Evolutionary conservation across 2,888 invertebrate genomes (phyloP), one percentile per base, ranked within the genome.

Genomic region (Athrips mouffetella): DNA sequence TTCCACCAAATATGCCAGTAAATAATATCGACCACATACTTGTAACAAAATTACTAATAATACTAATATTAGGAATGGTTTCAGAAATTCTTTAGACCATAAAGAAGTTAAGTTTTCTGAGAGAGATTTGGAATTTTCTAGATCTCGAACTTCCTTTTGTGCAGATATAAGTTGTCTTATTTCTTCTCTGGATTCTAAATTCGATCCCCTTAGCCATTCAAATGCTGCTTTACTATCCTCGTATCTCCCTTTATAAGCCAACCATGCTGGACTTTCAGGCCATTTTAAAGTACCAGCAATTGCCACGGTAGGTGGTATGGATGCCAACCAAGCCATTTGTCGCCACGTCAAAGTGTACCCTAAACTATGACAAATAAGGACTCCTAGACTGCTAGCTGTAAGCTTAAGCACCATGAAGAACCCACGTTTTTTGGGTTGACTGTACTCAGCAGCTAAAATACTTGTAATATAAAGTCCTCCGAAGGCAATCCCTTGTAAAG

Each of bases 191-290:
- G 59, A 45, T 18, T 59, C 53, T 6, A 31, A n/a, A 11, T 45
- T 45, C 4, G 48, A 48, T 20, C 58, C 60, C 31, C 60, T 47
- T 2, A 60, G 23, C 56, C 60, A 56, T 33, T 55, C 50, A 8
- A 60, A 60, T 0, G 56, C 44, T 0, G 6, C 37, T 7, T 40
- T 11, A 20, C 60, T 48, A 7, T 60, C 60, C 41, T 60, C 58
- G 35, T 37, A 58, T 5, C 58, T 46, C 10, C 60, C 60, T 44
- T 52, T 56, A 18, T 56, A 60, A 6, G 60, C 60, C 10, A 60
- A 29, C 60, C 58, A 60, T 5, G 51, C 46, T 3, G 60, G 60
- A 16, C 60, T 60, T 37, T 60, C 58, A 4, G 60, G 60, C 60
- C 56, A 60, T 0, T 37, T 13, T 10, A 49, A 4, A 3, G 58